Base-by-base conservation (phyloP, 2,888 invertebrate species). In the Drosophila flavopinicola region DNA sequence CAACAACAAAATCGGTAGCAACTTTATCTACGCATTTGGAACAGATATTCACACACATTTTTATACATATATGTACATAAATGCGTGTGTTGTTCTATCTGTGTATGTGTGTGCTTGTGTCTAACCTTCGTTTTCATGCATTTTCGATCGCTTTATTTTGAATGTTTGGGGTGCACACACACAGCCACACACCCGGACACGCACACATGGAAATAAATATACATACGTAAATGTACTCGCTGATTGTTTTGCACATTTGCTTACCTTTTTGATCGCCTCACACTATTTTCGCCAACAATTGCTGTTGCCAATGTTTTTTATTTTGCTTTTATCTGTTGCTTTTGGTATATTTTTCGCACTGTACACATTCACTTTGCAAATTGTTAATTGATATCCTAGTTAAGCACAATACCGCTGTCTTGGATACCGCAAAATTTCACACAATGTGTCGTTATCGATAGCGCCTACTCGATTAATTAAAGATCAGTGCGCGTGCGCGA, bases 1-100 rank as follows among this genome's bases (percentile, higher is more conserved):
- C 80, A 74, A 59, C 78, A 74, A 76, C 80, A 75, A 80, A 20
- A 70, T 58, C 56, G 60, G 66, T 70, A 73, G 59, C 66, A 70
- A 49, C 49, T 57, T 59, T 66, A 75, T 75, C 57, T 75, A 71
- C 71, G 49, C 66, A 75, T 60, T 65, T 73, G 41, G 51, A 73
- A 56, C 41, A 56, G 53, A 57, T 41, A 58, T 37, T 44, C 13
- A 42, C n/a, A 23, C 1, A 35, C 20, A 20, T 13, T 30, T 17
- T 20, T 24, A 29, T 6, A 24, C 32, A 17, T 10, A 24, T 10
- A 30, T n/a, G n/a, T n/a, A n/a, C 11, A 27, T 17, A 24, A 10
- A 57, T 38, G 24, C 23, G 39, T 33, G 25, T 39, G 30, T 48
- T 61, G 52, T 66, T 73, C 60, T 71, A 53, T 65, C 15, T 38